Conservation (phyloP, 2,797 vertebrate genomes). For the Morelia viridis region DNA sequence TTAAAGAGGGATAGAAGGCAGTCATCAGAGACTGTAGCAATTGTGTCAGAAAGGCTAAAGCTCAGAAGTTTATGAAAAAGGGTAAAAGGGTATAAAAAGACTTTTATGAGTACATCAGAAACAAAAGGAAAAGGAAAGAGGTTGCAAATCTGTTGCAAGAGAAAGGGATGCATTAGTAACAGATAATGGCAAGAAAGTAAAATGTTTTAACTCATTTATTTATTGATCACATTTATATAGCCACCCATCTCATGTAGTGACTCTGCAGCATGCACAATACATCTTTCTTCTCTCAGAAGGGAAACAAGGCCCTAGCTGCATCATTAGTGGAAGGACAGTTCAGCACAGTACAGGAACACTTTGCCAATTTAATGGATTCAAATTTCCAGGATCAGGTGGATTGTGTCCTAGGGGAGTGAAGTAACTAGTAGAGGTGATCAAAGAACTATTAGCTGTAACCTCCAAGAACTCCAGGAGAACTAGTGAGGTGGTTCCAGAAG, state of each 20-base stretch:
- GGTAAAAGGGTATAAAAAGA: too few relatives aligned
- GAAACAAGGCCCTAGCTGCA: neutral
- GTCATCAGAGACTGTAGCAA: neutral
- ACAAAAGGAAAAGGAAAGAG: too few relatives aligned
- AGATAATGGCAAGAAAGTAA: too few relatives aligned
- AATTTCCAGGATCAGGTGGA: neutral
- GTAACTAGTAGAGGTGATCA: neutral
- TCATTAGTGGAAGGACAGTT: neutral
- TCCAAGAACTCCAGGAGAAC: too few relatives aligned
- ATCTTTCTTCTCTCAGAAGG: neutral
- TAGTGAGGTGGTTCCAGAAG: too few relatives aligned
- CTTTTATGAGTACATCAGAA: too few relatives aligned
- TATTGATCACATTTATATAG: too few relatives aligned
- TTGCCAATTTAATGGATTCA: neutral
- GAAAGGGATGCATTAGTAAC: too few relatives aligned
- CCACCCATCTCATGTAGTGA: too few relatives aligned
- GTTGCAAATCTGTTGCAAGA: too few relatives aligned
- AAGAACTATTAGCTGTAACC: neutral
- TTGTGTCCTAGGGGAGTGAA: neutral
- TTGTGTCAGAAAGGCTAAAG: neutral
- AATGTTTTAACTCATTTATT: too few relatives aligned
- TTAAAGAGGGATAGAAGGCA: neutral
- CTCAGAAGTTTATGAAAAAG: neutral
- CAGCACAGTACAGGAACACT: neutral
- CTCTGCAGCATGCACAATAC: neutral